These are phyloP conservation scores for Brachirus orientalis DNA, from an alignment of 2,113 vertebrate genomes.

Conservation along the genomic window DNA sequence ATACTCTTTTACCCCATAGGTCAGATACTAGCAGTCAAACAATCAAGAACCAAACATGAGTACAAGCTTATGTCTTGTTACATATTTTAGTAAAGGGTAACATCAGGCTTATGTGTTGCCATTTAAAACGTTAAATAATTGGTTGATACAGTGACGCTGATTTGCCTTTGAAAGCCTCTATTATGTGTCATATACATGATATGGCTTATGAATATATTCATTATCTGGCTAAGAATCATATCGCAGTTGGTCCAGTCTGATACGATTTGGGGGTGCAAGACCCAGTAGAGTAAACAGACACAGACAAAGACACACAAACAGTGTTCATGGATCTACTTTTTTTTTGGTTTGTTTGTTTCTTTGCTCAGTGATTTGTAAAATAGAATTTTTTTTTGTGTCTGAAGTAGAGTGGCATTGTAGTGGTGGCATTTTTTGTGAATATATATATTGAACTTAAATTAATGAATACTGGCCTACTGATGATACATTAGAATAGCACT, in stretches of 20 bases:
- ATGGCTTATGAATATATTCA: slow-evolving; percentile 26
- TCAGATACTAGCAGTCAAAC: too few relatives aligned
- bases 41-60: too few relatives aligned
- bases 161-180: slow-evolving; percentile 44
- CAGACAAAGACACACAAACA: slow-evolving; percentile 45
- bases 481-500: neutral
- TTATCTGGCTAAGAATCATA: neutral
- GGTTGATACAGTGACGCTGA: slow-evolving; percentile 25
- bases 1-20: neutral
- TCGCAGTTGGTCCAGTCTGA: neutral
- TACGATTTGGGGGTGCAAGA: slow-evolving; percentile 40
- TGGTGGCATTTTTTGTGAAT: neutral
- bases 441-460: neutral
- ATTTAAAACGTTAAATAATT: neutral
- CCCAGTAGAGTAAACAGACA: slow-evolving; percentile 59
- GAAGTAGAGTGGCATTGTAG: neutral
- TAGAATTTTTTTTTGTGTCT: neutral
- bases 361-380: neutral
- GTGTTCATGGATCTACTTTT: neutral
- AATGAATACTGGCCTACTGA: too few relatives aligned
- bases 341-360: too few relatives aligned
- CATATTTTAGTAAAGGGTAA: too few relatives aligned
- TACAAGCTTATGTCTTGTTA: too few relatives aligned
- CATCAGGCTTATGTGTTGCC: neutral
- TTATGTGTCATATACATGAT: neutral